Conservation (phyloP, 2,888 invertebrate species). For the Meloe dianella region DNA sequence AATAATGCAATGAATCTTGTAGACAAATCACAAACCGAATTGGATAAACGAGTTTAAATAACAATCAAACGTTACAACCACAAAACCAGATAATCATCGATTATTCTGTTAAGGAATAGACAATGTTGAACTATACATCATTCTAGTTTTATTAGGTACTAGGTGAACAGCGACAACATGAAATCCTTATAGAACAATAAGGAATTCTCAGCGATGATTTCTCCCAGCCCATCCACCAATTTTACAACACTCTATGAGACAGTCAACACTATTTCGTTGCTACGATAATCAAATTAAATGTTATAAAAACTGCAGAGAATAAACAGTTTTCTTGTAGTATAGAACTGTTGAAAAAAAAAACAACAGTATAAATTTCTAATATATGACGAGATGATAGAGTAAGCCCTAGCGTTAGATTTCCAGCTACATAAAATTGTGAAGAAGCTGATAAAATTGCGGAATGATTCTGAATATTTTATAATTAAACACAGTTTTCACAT, state of each 20-base stretch:
- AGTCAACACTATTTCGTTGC: not conserved
- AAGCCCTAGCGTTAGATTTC: conserved; percentile 9
- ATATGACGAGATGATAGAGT: conserved; percentile 10
- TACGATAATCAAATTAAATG: conserved; percentile 2
- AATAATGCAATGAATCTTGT: conserved; percentile 20
- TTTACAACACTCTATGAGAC: not conserved
- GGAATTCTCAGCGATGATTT: not conserved
- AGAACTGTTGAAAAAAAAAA: not conserved
- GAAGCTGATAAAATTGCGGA: conserved; percentile 23
- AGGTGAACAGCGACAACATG: not conserved
- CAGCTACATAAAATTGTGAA: conserved; percentile 20
- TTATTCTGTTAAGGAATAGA: not conserved
- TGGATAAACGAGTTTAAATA: not conserved
- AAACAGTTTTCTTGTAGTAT: conserved; percentile 2
- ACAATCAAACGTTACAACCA: not conserved
- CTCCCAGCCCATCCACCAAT: not conserved
- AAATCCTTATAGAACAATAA: not conserved
- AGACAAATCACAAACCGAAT: conserved; percentile 1
- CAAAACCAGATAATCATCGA: not conserved
- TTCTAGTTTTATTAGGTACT: not conserved
- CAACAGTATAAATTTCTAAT: conserved; percentile 8
- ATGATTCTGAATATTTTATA: conserved; percentile 19
- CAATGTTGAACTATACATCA: not conserved
- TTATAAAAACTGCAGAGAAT: conserved; percentile 11
- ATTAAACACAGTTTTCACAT: not conserved